Percentiles rank a stretch among this genome's conserved stretches.
phyloP scores from a whole-genome alignment of 2,113 vertebrate genomes.

The Parotia lawesii region DNA sequence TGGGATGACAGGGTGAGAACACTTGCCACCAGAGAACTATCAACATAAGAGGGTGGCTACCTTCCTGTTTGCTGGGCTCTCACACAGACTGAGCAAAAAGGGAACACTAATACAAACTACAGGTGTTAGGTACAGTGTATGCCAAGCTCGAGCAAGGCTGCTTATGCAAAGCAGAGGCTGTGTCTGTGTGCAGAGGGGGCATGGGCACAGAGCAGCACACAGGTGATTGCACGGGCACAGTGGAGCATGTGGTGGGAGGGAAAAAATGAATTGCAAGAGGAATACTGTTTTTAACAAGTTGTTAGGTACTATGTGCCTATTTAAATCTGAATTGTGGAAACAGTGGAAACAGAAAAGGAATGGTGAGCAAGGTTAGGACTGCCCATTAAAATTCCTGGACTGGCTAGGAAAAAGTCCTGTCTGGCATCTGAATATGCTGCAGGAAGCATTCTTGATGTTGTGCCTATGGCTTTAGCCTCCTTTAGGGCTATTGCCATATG shows the following conservation, averaged over 20 bases:
- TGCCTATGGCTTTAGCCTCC: not conserved
- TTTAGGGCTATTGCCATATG: not conserved
- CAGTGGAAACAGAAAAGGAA: not conserved
- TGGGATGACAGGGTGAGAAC: conserved; percentile 27
- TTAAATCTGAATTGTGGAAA: not conserved
- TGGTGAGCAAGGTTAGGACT: not conserved
- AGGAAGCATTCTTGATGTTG: not conserved
- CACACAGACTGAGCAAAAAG: not conserved
- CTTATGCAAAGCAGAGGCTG: not conserved
- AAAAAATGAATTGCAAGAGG: not conserved
- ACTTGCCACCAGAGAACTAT: conserved; percentile 23
- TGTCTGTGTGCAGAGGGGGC: not conserved
- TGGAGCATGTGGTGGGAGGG: not conserved
- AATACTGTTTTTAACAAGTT: not conserved
- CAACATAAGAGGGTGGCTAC: not conserved
- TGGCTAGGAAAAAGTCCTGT: not conserved
- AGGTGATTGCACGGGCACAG: not conserved
- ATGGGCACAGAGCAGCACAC: not conserved
- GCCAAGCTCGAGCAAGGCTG: not conserved
- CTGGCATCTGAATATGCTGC: not conserved
- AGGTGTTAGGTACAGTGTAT: not conserved
- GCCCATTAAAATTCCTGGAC: not conserved
- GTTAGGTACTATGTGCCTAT: not conserved
- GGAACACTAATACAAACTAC: conserved; percentile 38
- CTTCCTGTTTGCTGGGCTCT: conserved; percentile 4